A percentile compares a stretch with the other conserved stretches of the same genome.
Evolutionary conservation across 2,113 vertebrate genomes (phyloP).

Genomic region (Lepus europaeus): DNA sequence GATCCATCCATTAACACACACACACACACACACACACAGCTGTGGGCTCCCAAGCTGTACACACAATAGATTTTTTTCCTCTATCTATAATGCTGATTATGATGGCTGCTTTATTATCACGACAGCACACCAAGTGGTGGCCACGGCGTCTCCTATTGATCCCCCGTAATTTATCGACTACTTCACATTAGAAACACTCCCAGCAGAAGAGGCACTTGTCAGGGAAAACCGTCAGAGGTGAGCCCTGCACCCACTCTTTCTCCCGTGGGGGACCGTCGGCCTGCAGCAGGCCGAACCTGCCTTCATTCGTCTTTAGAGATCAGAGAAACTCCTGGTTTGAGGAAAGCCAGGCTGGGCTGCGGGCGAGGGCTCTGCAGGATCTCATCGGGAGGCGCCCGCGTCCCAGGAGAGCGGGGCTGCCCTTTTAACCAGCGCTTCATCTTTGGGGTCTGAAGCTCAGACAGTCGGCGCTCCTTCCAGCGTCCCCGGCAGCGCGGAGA

Average conservation of each 20-base stretch:
- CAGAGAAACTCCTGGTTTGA: slow-evolving; percentile 66
- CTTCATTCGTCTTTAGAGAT: slow-evolving; percentile 69
- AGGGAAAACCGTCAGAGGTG: background rate
- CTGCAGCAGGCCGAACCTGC: background rate
- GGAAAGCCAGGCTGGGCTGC: slow-evolving; percentile 71
- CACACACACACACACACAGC: background rate
- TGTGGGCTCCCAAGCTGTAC: rapidly evolving
- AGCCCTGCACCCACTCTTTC: slow-evolving; percentile 8
- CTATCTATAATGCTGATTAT: background rate
- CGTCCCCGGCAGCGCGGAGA: background rate
- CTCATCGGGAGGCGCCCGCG: background rate
- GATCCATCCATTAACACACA: background rate
- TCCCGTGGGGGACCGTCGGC: background rate
- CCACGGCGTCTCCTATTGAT: background rate
- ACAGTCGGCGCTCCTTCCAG: background rate
- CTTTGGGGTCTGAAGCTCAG: background rate
- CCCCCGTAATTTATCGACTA: background rate
- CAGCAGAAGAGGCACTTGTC: background rate
- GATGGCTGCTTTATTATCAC: background rate
- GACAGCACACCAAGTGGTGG: background rate
- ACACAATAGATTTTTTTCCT: background rate
- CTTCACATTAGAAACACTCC: background rate
- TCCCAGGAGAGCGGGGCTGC: background rate
- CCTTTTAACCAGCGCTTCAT: slow-evolving; percentile 54
- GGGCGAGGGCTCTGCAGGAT: background rate